phyloP scores from a whole-genome alignment of 1,140 invertebrate species.

The Plutomurus gul region DNA sequence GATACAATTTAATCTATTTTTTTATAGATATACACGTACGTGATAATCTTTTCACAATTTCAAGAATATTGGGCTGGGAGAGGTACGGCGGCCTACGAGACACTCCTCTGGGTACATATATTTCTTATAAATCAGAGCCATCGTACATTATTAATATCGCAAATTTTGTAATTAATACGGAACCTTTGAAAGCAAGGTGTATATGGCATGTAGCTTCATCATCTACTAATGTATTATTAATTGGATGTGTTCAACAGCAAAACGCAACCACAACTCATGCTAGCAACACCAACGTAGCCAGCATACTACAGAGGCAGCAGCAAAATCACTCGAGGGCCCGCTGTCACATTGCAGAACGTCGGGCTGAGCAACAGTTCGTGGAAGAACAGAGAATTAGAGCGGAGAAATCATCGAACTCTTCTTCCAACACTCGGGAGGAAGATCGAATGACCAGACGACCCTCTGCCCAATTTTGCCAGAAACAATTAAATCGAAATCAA shows the following conservation, averaged over 20 bases:
- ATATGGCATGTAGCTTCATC: too few species aligned
- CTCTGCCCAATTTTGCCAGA: not conserved
- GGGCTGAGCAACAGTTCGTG: not conserved
- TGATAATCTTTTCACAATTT: slow-evolving; percentile 80
- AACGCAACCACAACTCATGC: not conserved
- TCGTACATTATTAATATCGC: too few species aligned
- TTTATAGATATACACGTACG: slow-evolving; percentile 72
- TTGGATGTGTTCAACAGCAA: too few species aligned
- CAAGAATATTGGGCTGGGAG: slow-evolving; percentile 75
- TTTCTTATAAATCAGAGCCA: too few species aligned
- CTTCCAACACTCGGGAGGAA: not conserved
- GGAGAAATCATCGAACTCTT: not conserved
- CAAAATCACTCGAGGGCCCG: not conserved
- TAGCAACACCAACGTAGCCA: not conserved
- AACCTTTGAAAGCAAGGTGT: too few species aligned
- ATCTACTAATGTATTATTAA: too few species aligned
- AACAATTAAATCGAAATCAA: not conserved
- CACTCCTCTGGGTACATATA: slow-evolving; percentile 58
- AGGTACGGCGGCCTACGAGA: slow-evolving; percentile 69
- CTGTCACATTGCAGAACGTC: not conserved
- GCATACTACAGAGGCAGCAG: not conserved
- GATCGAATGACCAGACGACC: not conserved
- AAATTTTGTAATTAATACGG: too few species aligned
- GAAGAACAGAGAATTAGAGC: not conserved
- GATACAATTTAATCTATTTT: too few species aligned